phyloP scores from a whole-genome alignment of 2,888 invertebrate genomes.

The Gastracanthus pulcherrimus region DNA sequence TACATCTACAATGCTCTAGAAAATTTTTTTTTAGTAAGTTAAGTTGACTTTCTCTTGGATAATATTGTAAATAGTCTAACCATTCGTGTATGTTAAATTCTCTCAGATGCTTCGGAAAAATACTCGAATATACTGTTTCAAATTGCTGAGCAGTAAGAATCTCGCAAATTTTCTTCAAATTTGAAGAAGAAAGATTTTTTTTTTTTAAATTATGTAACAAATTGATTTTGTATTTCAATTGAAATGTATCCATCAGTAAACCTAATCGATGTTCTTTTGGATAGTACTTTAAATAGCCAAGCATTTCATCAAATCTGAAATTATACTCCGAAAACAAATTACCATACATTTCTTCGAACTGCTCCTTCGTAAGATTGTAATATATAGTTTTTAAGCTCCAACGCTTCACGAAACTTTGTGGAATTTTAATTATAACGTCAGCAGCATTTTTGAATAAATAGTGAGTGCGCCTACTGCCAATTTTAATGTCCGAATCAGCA shows the following conservation, averaged over 20 bases:
- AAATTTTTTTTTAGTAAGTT: not conserved
- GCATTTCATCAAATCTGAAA: constrained; percentile 27
- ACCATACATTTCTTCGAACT: constrained; percentile 63
- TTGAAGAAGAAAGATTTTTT: not conserved
- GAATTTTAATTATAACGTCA: constrained; percentile 59
- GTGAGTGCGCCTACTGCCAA: constrained; percentile 62
- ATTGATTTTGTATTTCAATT: not conserved
- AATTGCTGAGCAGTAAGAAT: not conserved
- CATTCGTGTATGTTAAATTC: not conserved
- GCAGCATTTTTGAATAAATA: constrained; percentile 64
- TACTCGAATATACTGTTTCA: not conserved
- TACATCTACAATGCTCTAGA: constrained; percentile 58
- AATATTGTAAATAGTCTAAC: not conserved
- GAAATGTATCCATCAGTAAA: not conserved
- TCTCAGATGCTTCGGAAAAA: not conserved
- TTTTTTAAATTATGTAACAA: not conserved
- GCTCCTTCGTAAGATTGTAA: constrained; percentile 32
- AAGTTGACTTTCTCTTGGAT: constrained; percentile 5
- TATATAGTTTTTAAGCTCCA: constrained; percentile 59
- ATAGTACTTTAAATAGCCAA: constrained; percentile 60
- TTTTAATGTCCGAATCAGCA: constrained; percentile 1
- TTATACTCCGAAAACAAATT: constrained; percentile 59
- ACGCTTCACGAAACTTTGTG: constrained; percentile 57
- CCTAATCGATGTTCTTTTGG: constrained; percentile 54
- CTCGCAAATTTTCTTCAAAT: not conserved